phyloP scores from a whole-genome alignment of 30 jellyfish, hydroid and myxozoan genomes.

The Turritopsis dohrnii region DNA sequence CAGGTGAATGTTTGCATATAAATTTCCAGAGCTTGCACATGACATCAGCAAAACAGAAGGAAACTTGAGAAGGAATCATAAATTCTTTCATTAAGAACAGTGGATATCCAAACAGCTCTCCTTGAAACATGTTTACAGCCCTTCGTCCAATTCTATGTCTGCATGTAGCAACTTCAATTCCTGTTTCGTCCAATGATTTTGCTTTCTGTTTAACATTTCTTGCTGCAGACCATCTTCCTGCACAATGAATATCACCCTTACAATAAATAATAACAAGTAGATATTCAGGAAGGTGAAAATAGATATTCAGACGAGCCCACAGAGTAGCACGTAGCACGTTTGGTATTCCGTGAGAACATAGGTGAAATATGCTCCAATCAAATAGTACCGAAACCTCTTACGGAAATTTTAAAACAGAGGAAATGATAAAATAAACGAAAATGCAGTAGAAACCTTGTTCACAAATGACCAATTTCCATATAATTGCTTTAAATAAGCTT shows the following conservation, averaged over 20 bases:
- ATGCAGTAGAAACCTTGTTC: neutral
- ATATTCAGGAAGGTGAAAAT: neutral
- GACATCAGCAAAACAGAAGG: constrained; percentile 16
- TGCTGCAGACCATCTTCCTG: constrained; percentile 30
- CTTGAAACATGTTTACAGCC: constrained; percentile 39
- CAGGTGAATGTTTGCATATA: constrained; percentile 27
- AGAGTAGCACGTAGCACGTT: too few relatives aligned
- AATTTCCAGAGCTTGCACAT: constrained; percentile 47
- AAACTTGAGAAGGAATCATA: neutral
- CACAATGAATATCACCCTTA: constrained; percentile 13
- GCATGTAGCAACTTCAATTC: constrained; percentile 33
- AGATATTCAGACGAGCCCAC: too few relatives aligned
- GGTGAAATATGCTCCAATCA: too few relatives aligned
- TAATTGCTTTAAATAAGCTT: neutral
- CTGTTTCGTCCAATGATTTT: constrained; percentile 33
- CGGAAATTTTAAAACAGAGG: constrained; percentile 1
- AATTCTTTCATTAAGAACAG: constrained; percentile 16
- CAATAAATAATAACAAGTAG: neutral
- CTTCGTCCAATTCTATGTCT: constrained; percentile 26
- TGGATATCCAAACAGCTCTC: constrained; percentile 35
- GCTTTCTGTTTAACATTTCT: constrained; percentile 4
- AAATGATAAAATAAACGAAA: neutral
- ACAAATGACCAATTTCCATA: constrained; percentile 8
- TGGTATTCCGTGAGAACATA: too few relatives aligned
- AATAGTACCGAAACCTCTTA: too few relatives aligned